Evolutionary conservation across 2,797 vertebrate genomes (phyloP), one percentile per base, ranked within the genome.

Genomic region (Danio albolineatus): DNA sequence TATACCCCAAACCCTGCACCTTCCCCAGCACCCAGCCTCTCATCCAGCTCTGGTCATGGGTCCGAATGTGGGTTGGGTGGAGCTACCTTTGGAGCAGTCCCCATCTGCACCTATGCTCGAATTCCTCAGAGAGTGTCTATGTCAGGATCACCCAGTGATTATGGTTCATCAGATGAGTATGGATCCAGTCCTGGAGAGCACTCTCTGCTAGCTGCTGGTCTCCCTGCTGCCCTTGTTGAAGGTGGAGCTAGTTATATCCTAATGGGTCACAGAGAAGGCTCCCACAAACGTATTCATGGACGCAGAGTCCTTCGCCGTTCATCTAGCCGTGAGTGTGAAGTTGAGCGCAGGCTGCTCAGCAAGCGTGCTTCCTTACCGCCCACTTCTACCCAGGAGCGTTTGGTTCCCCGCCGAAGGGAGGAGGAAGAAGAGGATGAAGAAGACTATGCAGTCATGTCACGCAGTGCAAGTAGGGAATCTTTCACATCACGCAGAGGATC

Each of bases 101-200:
- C 91, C 0, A 84, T 94, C 73, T 94, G 93, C 85, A 92, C 94
- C 69, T 94, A 94, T 83, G 87, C 91, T 70, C 91, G 94, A 5
- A 91, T 93, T 54, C 90, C 92, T 80, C 93, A 94, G 86, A 91
- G 93, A 83, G 94, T 94, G 48, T 95, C 94, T 8, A 91, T 94
- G 85, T 94, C 93, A 46, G 94, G 94, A 65, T 95, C 94, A 16
- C 89, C 93, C 0, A 94, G 93, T 2, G 95, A 96, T 87, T 95
- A 95, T 2, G 95, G 95, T 41, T 96, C 95, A 0, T 96, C 95
- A 0, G 95, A 96, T 28, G 95, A 96, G 85, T 95, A 94, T 0
- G 95, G 94, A 19, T 95, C 94, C 77, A 96, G 95, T 85, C 95
- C 95, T 0, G 92, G 94, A 7, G 94, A 95, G 39, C 93, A 94